Percentiles rank a stretch among this genome's conserved stretches.
Evolutionary conservation across 1,140 invertebrate species (phyloP).

Genomic region (Drosophila ercepeae): DNA sequence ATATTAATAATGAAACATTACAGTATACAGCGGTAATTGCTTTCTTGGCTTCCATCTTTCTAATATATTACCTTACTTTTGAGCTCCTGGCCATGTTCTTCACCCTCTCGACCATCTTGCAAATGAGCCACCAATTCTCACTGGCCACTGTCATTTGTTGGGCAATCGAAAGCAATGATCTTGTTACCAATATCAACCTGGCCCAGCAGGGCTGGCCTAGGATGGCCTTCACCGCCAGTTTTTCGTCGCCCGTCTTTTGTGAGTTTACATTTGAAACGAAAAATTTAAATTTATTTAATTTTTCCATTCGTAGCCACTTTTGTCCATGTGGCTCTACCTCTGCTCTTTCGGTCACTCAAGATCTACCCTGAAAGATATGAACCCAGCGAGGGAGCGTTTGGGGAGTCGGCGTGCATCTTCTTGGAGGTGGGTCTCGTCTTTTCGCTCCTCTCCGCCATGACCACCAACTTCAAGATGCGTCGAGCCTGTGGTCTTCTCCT

Average conservation of each 20-base stretch:
- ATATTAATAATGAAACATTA: not conserved
- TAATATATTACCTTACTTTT: conserved; percentile 9
- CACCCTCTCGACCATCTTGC: conserved; percentile 9
- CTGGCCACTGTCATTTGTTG: conserved; percentile 11
- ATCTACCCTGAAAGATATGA: fast-evolving
- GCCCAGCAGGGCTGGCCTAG: conserved; percentile 30
- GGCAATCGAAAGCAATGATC: not conserved
- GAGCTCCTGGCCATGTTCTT: conserved; percentile 39
- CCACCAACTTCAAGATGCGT: conserved; percentile 30
- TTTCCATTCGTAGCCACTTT: conserved; percentile 3
- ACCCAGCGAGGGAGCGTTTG: not conserved
- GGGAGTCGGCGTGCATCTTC: conserved; percentile 27
- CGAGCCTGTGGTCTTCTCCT: conserved; percentile 16
- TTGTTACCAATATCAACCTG: conserved; percentile 12
- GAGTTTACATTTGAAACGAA: too few species aligned
- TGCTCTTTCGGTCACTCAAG: not conserved
- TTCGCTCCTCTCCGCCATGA: conserved; percentile 5
- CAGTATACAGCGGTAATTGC: conserved; percentile 12
- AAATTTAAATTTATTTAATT: too few species aligned
- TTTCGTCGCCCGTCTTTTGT: conserved; percentile 38
- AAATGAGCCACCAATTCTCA: conserved; percentile 10
- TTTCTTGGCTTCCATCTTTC: conserved; percentile 2
- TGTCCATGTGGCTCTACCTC: conserved; percentile 14
- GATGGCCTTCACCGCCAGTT: conserved; percentile 36
- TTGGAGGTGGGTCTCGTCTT: conserved; percentile 22